Conservation (phyloP, 2,113 vertebrate species). For the Hemiprocne comata region DNA sequence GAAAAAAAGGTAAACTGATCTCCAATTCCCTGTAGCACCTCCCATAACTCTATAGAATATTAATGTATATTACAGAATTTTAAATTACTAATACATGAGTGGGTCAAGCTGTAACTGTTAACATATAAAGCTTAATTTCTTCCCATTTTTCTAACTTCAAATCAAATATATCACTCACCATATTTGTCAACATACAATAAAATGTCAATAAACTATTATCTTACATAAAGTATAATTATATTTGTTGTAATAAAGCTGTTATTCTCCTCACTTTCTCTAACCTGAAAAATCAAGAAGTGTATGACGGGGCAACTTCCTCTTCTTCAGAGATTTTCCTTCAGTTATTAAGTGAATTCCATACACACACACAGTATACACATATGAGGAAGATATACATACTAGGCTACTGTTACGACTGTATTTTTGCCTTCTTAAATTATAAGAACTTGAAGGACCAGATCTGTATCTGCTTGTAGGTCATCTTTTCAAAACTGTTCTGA, state of each 20-base stretch:
- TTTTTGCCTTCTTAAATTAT: not conserved
- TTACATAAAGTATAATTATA: not conserved
- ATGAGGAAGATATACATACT: not conserved
- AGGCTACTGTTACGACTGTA: not conserved
- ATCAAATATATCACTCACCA: not conserved
- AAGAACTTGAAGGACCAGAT: not conserved
- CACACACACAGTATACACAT: not conserved
- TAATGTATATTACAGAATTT: not conserved
- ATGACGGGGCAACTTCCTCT: not conserved
- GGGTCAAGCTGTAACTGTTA: not conserved
- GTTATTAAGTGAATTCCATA: not conserved
- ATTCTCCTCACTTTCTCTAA: not conserved
- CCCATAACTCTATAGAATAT: not conserved
- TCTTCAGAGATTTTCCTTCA: not conserved
- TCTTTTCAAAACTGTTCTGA: not conserved
- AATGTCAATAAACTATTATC: not conserved
- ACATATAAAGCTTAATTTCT: not conserved
- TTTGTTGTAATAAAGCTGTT: not conserved
- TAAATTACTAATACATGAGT: not conserved
- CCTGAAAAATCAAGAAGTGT: not conserved
- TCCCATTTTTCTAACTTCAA: not conserved
- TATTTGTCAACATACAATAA: not conserved
- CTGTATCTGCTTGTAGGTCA: not conserved
- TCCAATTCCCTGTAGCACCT: not conserved
- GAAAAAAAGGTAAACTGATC: not conserved